These are phyloP conservation scores for Apodemus agrarius DNA, from an alignment of 2,797 vertebrate genomes.

Conservation along the genomic window DNA sequence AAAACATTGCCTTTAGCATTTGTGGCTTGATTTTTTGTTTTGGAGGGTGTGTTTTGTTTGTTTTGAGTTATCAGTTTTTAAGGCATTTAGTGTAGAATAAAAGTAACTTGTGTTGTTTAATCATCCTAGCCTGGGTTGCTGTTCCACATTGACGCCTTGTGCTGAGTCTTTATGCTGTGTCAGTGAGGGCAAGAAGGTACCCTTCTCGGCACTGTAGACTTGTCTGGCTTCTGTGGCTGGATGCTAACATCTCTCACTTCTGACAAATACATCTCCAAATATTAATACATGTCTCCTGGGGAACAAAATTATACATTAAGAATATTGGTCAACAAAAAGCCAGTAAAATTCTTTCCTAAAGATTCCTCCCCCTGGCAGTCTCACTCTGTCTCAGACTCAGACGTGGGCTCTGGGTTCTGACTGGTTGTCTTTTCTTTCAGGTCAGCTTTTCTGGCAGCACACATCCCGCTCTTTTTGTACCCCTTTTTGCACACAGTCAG, in stretches of 20 bases:
- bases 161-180: conserved; percentile 7
- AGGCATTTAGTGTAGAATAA: conserved; percentile 26
- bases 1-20: not conserved
- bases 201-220: not conserved
- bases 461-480: conserved; percentile 95
- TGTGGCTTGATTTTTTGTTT: conserved; percentile 32
- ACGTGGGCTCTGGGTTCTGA: conserved; percentile 29
- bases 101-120: conserved; percentile 19
- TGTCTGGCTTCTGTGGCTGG: conserved; percentile 20
- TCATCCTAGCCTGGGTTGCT: not conserved
- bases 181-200: not conserved
- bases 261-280: conserved; percentile 44
- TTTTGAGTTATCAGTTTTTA: conserved; percentile 52
- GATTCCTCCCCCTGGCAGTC: not conserved
- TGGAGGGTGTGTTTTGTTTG: not conserved
- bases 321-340: conserved; percentile 17
- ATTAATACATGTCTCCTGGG: not conserved
- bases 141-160: not conserved
- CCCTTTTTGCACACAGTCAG: conserved; percentile 99
- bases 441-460: conserved; percentile 94
- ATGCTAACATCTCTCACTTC: conserved; percentile 8
- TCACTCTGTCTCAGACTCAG: not conserved
- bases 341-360: conserved; percentile 3
- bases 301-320: not conserved
- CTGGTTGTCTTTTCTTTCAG: conserved; percentile 83